phyloP scores from a whole-genome alignment of 2,797 vertebrate genomes.

The Parambassis ranga region DNA sequence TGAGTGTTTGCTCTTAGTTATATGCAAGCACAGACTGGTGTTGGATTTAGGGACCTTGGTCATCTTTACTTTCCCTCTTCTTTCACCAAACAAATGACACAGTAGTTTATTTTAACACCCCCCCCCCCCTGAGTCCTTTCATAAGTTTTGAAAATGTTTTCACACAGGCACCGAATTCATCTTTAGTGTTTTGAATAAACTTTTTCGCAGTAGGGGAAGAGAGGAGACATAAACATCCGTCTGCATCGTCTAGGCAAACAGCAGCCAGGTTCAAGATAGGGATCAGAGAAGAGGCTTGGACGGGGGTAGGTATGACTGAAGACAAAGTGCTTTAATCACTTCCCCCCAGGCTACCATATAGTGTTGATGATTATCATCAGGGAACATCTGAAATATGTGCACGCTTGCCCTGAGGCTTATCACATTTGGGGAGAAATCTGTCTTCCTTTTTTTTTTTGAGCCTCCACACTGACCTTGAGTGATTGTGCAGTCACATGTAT shows the following conservation, averaged over 20 bases:
- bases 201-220: neutral
- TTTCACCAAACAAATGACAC: no score
- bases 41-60: no score
- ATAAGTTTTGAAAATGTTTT: no score
- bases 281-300: constrained; percentile 52
- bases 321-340: constrained; percentile 76
- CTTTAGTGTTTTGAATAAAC: constrained; percentile 22
- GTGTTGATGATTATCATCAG: constrained; percentile 79
- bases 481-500: constrained; percentile 80
- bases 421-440: constrained; percentile 81
- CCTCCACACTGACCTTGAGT: constrained; percentile 86
- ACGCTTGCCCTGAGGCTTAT: constrained; percentile 81
- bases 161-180: no score
- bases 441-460: constrained; percentile 83
- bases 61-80: no score
- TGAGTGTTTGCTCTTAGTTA: no score
- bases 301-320: constrained; percentile 60
- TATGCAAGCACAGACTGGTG: no score
- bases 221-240: constrained; percentile 6
- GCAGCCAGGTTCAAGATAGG: constrained; percentile 30
- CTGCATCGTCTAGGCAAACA: constrained; percentile 30
- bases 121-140: no score
- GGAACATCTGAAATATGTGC: constrained; percentile 87
- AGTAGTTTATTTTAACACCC: no score
- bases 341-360: constrained; percentile 72